A percentile compares a stretch with the other conserved stretches of the same genome.
Evolutionary conservation across 2,888 invertebrate genomes (phyloP).

Genomic region (Conus canariensis): DNA sequence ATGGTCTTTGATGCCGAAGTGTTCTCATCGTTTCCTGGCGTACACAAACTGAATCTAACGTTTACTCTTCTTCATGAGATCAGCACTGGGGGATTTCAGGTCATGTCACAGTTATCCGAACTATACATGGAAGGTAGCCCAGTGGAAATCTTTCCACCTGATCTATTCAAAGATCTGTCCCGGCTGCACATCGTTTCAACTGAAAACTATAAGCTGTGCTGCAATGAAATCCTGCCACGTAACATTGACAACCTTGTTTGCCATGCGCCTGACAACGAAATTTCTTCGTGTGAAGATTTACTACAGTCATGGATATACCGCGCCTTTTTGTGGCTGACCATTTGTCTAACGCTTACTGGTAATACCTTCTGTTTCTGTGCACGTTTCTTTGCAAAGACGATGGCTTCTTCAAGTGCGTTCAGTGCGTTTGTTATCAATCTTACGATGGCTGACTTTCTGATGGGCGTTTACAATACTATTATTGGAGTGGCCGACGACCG

Average conservation of each 20-base stretch:
- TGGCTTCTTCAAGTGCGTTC: neutral
- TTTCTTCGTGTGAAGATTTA: slow-evolving; percentile 32
- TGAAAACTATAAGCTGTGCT: slow-evolving; percentile 1
- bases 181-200: neutral
- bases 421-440: slow-evolving; percentile 48
- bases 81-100: neutral
- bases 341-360: neutral
- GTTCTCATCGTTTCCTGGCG: neutral
- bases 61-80: neutral
- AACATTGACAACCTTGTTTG: neutral
- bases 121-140: neutral
- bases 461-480: slow-evolving; percentile 60
- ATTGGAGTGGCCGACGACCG: slow-evolving; percentile 57
- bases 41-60: neutral
- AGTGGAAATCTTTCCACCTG: neutral
- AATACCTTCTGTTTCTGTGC: slow-evolving; percentile 24
- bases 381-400: neutral
- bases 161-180: neutral
- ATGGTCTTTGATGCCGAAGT: no score
- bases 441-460: slow-evolving; percentile 50
- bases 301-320: slow-evolving; percentile 24
- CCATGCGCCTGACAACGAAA: slow-evolving; percentile 28
- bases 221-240: no score
- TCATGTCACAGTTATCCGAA: neutral
- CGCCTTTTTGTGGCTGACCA: slow-evolving; percentile 28